Conservation (phyloP, 1,140 invertebrate genomes). For the Saccostrea cuccullata region DNA sequence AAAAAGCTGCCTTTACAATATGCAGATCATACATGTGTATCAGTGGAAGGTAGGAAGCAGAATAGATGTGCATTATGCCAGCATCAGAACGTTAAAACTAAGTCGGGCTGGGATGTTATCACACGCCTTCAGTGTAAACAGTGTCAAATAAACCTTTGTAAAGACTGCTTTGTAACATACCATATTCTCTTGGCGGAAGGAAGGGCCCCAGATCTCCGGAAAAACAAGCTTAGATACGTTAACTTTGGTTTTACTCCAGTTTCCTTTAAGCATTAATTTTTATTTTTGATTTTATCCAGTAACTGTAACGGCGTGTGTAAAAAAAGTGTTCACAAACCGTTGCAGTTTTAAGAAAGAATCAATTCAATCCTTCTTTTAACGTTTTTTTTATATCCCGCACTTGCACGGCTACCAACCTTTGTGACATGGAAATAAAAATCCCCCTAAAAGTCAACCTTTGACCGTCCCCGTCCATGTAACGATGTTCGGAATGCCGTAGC, state of each 20-base stretch:
- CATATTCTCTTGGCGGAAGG: slow-evolving; percentile 19
- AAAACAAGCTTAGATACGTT: background rate
- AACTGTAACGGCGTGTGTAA: too few species aligned
- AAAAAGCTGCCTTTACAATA: slow-evolving; percentile 21
- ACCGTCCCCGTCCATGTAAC: too few species aligned
- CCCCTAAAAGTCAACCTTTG: too few species aligned
- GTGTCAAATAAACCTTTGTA: slow-evolving; percentile 25
- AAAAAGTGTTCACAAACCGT: too few species aligned
- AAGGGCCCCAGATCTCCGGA: slow-evolving; percentile 3
- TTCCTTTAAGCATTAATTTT: background rate
- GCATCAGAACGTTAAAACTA: slow-evolving; percentile 29
- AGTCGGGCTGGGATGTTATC: slow-evolving; percentile 24
- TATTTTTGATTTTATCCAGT: too few species aligned
- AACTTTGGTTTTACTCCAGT: background rate
- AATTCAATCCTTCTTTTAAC: too few species aligned
- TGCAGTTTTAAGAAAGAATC: too few species aligned
- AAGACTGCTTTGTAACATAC: slow-evolving; percentile 28
- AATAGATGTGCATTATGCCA: slow-evolving; percentile 17
- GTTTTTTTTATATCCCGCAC: too few species aligned
- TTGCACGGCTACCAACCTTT: too few species aligned
- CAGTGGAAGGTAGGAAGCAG: slow-evolving; percentile 23
- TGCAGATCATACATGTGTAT: slow-evolving; percentile 27
- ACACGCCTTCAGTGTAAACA: slow-evolving; percentile 20
- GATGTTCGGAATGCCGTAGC: too few species aligned
- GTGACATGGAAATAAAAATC: too few species aligned